phyloP scores from a whole-genome alignment of 2,113 vertebrate genomes.

The Mungos mungo region DNA sequence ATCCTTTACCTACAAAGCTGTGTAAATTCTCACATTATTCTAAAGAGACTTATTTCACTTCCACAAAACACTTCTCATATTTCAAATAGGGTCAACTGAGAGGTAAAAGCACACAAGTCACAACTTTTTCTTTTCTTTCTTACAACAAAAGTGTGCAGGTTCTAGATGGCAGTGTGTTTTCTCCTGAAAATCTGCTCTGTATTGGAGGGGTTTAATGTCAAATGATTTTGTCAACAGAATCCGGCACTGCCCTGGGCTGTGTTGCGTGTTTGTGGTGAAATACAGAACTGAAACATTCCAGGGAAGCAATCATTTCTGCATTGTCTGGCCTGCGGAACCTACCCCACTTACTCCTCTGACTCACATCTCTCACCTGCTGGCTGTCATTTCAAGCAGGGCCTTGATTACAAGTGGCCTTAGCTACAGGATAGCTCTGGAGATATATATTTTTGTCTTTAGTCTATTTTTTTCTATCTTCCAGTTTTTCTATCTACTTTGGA shows the following conservation, averaged over 20 bases:
- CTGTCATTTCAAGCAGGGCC: constrained; percentile 48
- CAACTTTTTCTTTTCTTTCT: background rate
- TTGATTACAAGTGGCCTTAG: constrained; percentile 65
- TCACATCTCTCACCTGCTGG: background rate
- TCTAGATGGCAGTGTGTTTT: constrained; percentile 7
- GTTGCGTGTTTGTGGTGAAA: constrained; percentile 29
- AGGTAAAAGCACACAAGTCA: background rate
- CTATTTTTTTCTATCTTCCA: background rate
- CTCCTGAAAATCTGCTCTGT: background rate
- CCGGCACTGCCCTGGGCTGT: background rate
- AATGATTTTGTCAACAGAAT: constrained; percentile 50
- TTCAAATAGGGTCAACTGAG: background rate
- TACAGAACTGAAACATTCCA: background rate
- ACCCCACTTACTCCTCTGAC: background rate
- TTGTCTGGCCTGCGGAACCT: background rate
- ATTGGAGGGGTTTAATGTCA: background rate
- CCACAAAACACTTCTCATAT: background rate
- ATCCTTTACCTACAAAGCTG: background rate
- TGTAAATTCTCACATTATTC: constrained; percentile 1
- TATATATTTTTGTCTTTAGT: background rate
- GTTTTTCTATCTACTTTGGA: background rate
- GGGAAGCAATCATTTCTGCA: constrained; percentile 32
- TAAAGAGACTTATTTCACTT: background rate
- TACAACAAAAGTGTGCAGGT: background rate
- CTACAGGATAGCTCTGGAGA: background rate